These are phyloP conservation scores for Parnassius apollo DNA, from an alignment of 2,888 invertebrate genomes.

Conservation along the genomic window DNA sequence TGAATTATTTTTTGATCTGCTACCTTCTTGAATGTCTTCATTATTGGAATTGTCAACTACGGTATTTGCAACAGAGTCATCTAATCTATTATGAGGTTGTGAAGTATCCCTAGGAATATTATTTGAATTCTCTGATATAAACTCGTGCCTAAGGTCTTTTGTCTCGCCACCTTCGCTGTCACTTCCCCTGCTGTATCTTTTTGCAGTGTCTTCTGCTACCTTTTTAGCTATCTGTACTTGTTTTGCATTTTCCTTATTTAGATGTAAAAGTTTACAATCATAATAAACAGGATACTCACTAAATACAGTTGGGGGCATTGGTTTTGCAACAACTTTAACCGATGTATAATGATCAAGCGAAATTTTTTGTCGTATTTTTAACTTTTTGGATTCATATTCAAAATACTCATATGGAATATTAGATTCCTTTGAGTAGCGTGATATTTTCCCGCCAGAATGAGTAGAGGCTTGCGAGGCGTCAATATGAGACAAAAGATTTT, in stretches of 20 bases:
- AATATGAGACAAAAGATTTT: constrained; percentile 52
- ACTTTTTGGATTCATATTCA: constrained; percentile 47
- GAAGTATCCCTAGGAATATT: not conserved
- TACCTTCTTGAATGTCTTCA: not conserved
- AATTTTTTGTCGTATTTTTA: constrained; percentile 58
- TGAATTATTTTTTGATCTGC: not conserved
- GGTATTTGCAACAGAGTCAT: not conserved
- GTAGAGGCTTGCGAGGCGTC: constrained; percentile 42
- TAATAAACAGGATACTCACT: constrained; percentile 65
- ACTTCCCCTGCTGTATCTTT: not conserved
- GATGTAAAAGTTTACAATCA: constrained; percentile 58
- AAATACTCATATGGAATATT: constrained; percentile 45
- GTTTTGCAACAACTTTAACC: constrained; percentile 53
- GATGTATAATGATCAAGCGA: constrained; percentile 59
- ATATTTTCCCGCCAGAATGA: constrained; percentile 43
- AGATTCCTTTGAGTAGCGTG: constrained; percentile 3
- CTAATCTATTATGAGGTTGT: not conserved
- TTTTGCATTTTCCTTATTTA: constrained; percentile 38
- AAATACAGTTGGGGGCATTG: constrained; percentile 47
- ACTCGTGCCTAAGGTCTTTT: constrained; percentile 5
- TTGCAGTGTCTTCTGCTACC: not conserved
- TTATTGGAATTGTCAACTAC: not conserved
- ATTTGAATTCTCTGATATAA: not conserved
- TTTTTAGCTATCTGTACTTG: not conserved
- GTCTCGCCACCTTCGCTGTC: not conserved